Evolutionary conservation across 1,140 invertebrate genomes (phyloP), one percentile per base, ranked within the genome.

Genomic region (Meloidogyne exigua): DNA sequence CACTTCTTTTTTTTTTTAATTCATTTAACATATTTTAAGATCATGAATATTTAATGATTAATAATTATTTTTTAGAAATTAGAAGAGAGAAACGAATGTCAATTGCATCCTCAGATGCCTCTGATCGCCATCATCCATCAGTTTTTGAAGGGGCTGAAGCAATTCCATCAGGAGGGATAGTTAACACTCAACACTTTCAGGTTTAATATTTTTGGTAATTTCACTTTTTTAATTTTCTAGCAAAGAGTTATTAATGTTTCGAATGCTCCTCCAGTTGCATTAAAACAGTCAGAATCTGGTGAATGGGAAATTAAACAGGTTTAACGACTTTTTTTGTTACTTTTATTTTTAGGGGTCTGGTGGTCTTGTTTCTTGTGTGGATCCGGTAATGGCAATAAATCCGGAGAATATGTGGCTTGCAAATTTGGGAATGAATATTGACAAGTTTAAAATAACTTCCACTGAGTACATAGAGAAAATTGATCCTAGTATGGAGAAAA

Each of bases 291-390:
- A 69, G 82, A 82, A 72, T 81, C 83, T 18, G 85, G 85, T 12
- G 85, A 88, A 69, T 87, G 85, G 85, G 82, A 87, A 66, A 87
- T 87, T 36, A 85, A 87, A 63, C 85, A 87, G 71, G 49, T n/a
- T 57, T 57, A n/a, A n/a, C 5, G 1, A 9, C 15, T 5, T 57
- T n/a, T n/a, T 39, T 9, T 10, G 10, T 39, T 57, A n/a, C n/a
- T n/a, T 57, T 57, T 9, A n/a, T 9, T 57, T 7, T 57, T n/a
- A 57, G 49, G 85, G 85, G 1, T 85, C 83, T n/a, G 85, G 85
- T 18, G 85, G 85, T 25, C 75, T 87, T 4, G 85, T 87, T 15
- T 82, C 81, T 13, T 87, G 85, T 78, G 86, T 87, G 1, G 85
- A 87, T 70, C 85, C 85, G 12, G 83, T 87, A 0, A 87, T 87